Evolutionary conservation across 2,113 vertebrate genomes (phyloP).

Genomic region (Apistogramma diplotaenia): DNA sequence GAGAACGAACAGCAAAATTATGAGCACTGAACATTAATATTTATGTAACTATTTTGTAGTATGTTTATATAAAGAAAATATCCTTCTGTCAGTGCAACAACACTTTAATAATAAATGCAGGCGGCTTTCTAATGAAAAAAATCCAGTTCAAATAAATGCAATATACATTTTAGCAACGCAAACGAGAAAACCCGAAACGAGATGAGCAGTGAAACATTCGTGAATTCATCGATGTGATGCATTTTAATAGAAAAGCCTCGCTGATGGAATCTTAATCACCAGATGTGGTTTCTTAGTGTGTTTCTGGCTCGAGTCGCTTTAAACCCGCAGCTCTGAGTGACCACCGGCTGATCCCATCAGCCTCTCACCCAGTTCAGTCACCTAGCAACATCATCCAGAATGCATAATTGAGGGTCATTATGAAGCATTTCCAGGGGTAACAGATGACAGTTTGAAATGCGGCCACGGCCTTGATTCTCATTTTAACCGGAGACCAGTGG

Average conservation of each 20-base stretch:
- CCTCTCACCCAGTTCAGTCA: slow-evolving; percentile 20
- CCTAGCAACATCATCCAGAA: slow-evolving; percentile 44
- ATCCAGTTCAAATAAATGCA: neutral
- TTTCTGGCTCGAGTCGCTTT: neutral
- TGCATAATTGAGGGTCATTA: slow-evolving; percentile 34
- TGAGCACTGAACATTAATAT: neutral
- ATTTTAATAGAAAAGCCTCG: neutral
- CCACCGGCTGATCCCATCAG: slow-evolving; percentile 30
- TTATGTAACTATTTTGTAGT: neutral
- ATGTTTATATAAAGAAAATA: neutral
- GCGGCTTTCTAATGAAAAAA: neutral
- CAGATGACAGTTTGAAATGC: slow-evolving; percentile 40
- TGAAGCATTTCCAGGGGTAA: slow-evolving; percentile 13
- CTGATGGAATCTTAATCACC: slow-evolving; percentile 11
- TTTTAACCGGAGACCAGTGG: neutral
- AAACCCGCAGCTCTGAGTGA: neutral
- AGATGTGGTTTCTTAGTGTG: slow-evolving; percentile 30
- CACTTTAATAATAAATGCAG: neutral
- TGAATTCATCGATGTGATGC: fast-evolving
- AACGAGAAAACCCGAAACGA: neutral
- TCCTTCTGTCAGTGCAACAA: neutral
- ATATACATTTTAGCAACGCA: fast-evolving
- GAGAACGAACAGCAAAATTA: neutral
- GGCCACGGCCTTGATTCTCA: slow-evolving; percentile 5
- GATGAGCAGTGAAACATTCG: neutral